Evolutionary conservation across 2,113 vertebrate species (phyloP).

Genomic region (Turdus rufiventris): DNA sequence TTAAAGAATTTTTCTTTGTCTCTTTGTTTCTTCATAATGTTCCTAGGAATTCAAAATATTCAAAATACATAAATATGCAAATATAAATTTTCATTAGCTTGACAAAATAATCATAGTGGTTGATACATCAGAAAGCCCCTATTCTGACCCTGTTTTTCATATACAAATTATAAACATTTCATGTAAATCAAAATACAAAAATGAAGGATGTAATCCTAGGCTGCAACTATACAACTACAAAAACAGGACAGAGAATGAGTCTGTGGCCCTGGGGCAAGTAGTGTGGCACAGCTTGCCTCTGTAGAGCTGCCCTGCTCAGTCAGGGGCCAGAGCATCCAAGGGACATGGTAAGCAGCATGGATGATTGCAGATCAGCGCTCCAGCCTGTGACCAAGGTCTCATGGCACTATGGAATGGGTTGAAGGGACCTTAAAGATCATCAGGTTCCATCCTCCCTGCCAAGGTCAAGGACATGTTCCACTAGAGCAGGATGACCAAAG

Average conservation of each 20-base stretch:
- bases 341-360: neutral
- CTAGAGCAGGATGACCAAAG: neutral
- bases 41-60: neutral
- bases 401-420: fast-evolving
- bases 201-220: neutral
- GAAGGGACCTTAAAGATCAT: neutral
- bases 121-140: neutral
- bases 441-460: neutral
- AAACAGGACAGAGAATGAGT: neutral
- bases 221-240: neutral
- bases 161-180: neutral
- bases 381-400: neutral
- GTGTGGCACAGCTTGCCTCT: neutral
- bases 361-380: neutral
- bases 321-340: neutral
- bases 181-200: neutral
- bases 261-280: neutral
- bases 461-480: neutral
- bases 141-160: neutral
- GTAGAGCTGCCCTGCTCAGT: neutral
- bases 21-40: neutral
- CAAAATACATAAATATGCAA: neutral
- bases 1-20: neutral
- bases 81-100: neutral
- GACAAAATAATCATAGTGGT: neutral